Conservation (phyloP, 1,140 invertebrate genomes). For the Hyphantria cunea region DNA sequence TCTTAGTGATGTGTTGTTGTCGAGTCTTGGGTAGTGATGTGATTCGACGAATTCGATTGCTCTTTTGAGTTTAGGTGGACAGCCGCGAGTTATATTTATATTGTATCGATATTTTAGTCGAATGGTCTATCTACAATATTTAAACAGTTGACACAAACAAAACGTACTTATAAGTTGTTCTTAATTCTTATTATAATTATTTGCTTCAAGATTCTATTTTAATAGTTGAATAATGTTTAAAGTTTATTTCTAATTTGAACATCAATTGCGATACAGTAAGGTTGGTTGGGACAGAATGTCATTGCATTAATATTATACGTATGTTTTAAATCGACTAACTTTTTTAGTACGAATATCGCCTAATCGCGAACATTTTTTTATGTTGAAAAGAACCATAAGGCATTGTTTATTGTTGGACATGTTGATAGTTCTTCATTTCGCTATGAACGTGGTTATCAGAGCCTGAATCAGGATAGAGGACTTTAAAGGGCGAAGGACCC, state of each 20-base stretch:
- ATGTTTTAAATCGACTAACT: conserved; percentile 12
- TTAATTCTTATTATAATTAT: conserved; percentile 30
- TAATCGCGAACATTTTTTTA: neutral
- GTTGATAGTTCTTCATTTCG: too few species aligned
- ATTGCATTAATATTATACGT: conserved; percentile 6
- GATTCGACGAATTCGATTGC: conserved; percentile 20
- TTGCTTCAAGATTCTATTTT: conserved; percentile 31
- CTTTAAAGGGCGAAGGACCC: conserved; percentile 9
- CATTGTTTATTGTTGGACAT: too few species aligned
- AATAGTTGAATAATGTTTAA: conserved; percentile 25
- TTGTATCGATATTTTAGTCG: conserved; percentile 24
- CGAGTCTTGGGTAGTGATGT: conserved; percentile 28
- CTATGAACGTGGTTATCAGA: too few species aligned
- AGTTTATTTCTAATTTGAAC: conserved; percentile 26
- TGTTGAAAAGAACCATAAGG: neutral
- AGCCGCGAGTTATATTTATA: conserved; percentile 23
- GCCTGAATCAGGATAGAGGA: neutral
- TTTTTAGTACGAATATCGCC: conserved; percentile 16
- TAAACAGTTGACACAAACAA: conserved; percentile 27
- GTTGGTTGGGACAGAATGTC: conserved; percentile 9
- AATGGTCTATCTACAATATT: conserved; percentile 19
- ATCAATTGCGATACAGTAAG: conserved; percentile 24
- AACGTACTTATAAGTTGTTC: conserved; percentile 33
- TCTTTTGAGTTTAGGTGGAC: conserved; percentile 14
- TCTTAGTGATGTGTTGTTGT: conserved; percentile 25